Conservation (phyloP, 2,797 vertebrate genomes). For the Florisuga fusca region DNA sequence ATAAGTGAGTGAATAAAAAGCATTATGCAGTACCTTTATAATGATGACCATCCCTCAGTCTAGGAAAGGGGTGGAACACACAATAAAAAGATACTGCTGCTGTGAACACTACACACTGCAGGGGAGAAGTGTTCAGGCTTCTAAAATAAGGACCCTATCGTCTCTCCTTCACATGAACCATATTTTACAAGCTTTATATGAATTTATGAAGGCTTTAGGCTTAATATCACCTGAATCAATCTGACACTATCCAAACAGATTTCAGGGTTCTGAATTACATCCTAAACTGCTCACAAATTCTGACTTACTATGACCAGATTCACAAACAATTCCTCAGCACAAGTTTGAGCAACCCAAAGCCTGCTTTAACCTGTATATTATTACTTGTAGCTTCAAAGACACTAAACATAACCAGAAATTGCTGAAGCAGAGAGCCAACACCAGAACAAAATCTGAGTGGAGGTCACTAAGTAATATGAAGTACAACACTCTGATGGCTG, state of each 20-base stretch:
- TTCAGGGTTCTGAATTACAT: not conserved
- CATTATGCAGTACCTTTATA: not conserved
- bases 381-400: not conserved
- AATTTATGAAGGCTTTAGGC: not conserved
- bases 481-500: fast-evolving
- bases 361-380: not conserved
- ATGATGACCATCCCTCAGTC: not conserved
- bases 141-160: not conserved
- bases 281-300: not conserved
- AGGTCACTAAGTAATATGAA: not conserved
- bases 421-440: not conserved
- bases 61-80: not conserved
- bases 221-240: not conserved
- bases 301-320: not conserved
- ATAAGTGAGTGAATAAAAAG: not conserved
- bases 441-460: not conserved
- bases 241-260: not conserved
- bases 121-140: not conserved
- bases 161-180: not conserved
- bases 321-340: not conserved
- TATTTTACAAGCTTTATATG: not conserved
- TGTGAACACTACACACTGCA: not conserved
- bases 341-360: not conserved
- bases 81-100: not conserved
- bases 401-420: not conserved